Conservation (phyloP, 1,140 invertebrate genomes). For the Wasmannia auropunctata region DNA sequence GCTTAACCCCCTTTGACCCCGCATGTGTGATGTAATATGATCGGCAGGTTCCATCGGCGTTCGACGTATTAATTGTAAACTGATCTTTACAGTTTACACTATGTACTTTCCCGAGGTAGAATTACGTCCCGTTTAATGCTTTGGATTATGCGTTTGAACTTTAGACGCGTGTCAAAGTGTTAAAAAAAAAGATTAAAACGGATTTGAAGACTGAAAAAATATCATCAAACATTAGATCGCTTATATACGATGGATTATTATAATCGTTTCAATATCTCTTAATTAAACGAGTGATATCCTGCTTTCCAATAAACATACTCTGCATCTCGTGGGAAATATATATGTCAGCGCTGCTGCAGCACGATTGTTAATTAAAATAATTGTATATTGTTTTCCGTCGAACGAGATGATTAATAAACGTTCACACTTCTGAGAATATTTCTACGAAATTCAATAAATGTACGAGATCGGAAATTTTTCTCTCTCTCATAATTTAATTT, state of each 20-base stretch:
- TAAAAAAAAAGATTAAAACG: too few relatives aligned
- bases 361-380: constrained; percentile 34
- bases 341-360: not conserved
- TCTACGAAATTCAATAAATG: not conserved
- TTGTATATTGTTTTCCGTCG: not conserved
- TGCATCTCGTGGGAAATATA: not conserved
- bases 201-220: too few relatives aligned
- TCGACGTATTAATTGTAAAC: constrained; percentile 31
- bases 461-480: not conserved
- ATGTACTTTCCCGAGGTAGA: not conserved
- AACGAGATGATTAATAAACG: constrained; percentile 10
- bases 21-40: constrained; percentile 43
- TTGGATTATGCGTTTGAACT: not conserved
- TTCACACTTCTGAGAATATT: not conserved
- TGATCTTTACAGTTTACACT: not conserved
- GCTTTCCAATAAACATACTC: not conserved
- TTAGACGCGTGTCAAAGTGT: not conserved
- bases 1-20: constrained; percentile 41
- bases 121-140: not conserved
- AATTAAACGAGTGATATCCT: constrained; percentile 9
- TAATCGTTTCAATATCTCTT: not conserved
- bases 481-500: not conserved
- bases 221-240: too few relatives aligned
- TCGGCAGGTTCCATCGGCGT: not conserved
- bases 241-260: not conserved